Evolutionary conservation across 2,113 vertebrate species (phyloP).

Genomic region (Pampusana beccarii): DNA sequence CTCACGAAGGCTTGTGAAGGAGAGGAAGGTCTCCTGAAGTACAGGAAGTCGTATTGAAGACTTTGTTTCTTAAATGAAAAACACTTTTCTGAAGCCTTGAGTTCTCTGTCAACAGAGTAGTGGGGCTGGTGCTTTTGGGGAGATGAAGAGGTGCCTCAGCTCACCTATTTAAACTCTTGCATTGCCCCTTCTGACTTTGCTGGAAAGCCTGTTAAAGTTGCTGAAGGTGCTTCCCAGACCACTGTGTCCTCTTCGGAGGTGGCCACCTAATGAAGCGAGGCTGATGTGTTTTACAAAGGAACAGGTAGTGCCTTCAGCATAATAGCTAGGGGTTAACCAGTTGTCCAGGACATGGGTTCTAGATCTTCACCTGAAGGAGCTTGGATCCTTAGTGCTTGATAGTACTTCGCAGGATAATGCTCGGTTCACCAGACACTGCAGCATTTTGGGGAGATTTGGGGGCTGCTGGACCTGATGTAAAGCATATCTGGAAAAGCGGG

Average conservation of each 20-base stretch:
- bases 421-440: background rate
- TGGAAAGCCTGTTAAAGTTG: background rate
- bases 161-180: too few species aligned
- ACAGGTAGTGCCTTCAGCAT: background rate
- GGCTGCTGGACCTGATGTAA: background rate
- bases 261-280: background rate
- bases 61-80: background rate
- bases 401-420: background rate
- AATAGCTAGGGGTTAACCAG: background rate
- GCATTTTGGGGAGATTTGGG: background rate
- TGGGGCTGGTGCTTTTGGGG: background rate
- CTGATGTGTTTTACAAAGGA: background rate
- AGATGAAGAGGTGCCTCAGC: background rate
- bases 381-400: background rate
- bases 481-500: background rate
- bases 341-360: fast-evolving
- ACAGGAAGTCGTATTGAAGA: background rate
- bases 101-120: background rate
- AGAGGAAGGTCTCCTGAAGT: background rate
- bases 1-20: background rate
- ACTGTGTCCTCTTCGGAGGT: background rate
- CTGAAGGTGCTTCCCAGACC: background rate
- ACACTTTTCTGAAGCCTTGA: background rate
- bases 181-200: background rate
- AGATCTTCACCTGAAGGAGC: background rate